Base-by-base conservation (phyloP, 2,888 invertebrate genomes). In the Temnothorax ravouxi region DNA sequence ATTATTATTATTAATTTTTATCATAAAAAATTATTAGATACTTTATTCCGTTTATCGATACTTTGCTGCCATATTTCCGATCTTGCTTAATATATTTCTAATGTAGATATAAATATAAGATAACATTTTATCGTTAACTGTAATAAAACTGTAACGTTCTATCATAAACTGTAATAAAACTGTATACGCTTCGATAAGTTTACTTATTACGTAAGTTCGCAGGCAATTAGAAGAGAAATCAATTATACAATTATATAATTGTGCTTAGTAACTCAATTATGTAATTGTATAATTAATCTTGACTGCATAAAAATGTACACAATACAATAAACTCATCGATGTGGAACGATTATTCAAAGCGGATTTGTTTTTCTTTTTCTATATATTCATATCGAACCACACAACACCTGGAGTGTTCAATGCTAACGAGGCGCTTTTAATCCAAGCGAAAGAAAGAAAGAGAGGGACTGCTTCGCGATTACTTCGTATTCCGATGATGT, bases 371-470 rank as follows among this genome's bases (percentile, higher is more conserved):
- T 41, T 41, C 9, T 62, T n/a, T n/a, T n/a, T n/a, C n/a, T n/a
- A n/a, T n/a, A 15, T 56, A 71, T 47, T 71, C 34, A 21, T 79
- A n/a, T 54, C n/a, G n/a, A 29, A 25, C 41, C 44, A 41, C 38
- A 88, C 87, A 89, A 83, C 89, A 89, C 88, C 89, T 88, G 89
- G 72, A 83, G 79, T 88, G 79, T 88, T 87, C 80, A 81, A 81
- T 66, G 85, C 74, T 85, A 89, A 88, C 89, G 88, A 86, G 47
- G 62, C 86, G 76, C 52, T 64, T 67, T 80, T 72, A 77, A 89
- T 69, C 64, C 79, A 50, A 47, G 2, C 29, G 18, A 47, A 18
- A 47, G 79, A 79, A 83, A 80, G 62, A 66, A 21, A 47, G 61
- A 82, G 66, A 44, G 34, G 64, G 71, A 59, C 34, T 50, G 38